Evolutionary conservation across 92 coral and sea anemone species (phyloP).

Genomic region (Siderastrea radians): DNA sequence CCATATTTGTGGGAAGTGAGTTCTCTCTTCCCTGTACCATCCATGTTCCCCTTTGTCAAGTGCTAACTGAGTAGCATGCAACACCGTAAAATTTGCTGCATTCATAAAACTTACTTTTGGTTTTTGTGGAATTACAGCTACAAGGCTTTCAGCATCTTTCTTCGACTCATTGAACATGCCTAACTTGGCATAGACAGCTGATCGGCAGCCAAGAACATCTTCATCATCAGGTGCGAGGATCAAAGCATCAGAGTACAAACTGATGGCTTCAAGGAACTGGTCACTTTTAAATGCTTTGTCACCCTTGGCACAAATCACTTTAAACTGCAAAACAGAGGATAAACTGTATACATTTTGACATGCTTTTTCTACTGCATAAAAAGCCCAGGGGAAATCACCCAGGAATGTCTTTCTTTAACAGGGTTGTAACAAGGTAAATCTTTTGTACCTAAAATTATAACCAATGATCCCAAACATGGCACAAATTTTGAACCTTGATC

Average conservation of each 20-base stretch:
- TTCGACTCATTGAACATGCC: conserved; percentile 87
- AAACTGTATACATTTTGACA: background rate
- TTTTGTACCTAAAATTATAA: too few species aligned
- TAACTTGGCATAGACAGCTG: conserved; percentile 83
- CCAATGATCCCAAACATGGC: too few species aligned
- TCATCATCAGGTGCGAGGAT: conserved; percentile 64
- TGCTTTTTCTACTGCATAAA: background rate
- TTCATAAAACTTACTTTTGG: conserved; percentile 70
- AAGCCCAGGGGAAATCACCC: too few species aligned
- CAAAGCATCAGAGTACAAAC: conserved; percentile 82
- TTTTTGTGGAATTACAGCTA: conserved; percentile 66
- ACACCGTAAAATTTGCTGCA: too few species aligned
- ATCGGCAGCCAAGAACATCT: conserved; percentile 80
- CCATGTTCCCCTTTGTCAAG: background rate
- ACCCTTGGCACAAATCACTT: conserved; percentile 70
- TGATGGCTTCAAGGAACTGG: conserved; percentile 78
- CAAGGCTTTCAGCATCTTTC: conserved; percentile 88
- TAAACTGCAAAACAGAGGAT: conserved; percentile 55
- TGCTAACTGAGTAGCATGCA: background rate
- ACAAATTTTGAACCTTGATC: too few species aligned
- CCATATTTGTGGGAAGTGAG: too few species aligned
- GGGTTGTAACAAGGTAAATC: too few species aligned
- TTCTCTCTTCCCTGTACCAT: too few species aligned
- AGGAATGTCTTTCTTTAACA: too few species aligned
- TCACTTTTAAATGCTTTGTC: conserved; percentile 73